Conservation (phyloP, 2,797 vertebrate genomes). For the Lithobates pipiens region DNA sequence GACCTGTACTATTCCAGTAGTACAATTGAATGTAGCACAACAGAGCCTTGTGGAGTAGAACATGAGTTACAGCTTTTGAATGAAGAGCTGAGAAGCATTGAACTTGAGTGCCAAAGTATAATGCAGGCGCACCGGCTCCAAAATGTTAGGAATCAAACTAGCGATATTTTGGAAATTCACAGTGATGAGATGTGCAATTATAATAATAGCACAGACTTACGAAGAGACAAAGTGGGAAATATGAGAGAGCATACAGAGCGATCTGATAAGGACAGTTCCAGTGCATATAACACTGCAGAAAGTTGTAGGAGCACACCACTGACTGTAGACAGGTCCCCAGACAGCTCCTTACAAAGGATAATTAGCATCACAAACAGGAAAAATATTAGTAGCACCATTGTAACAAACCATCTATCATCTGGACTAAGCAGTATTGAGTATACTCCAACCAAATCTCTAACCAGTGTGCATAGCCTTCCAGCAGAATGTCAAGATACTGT, state of each 20-base stretch:
- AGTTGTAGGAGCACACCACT: conserved; percentile 93
- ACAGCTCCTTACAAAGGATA: conserved; percentile 90
- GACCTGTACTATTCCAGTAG: conserved; percentile 92
- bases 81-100: conserved; percentile 93
- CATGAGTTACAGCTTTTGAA: conserved; percentile 93
- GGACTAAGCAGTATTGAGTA: conserved; percentile 73
- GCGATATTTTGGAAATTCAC: conserved; percentile 77
- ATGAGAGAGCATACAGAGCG: conserved; percentile 89
- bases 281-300: conserved; percentile 95
- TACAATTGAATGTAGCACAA: conserved; percentile 87
- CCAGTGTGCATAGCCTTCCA: conserved; percentile 76
- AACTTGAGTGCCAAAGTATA: conserved; percentile 96
- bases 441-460: conserved; percentile 75
- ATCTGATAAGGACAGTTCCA: conserved; percentile 97
- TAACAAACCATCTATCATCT: conserved; percentile 69
- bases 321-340: conserved; percentile 88
- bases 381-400: conserved; percentile 83
- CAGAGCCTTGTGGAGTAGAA: conserved; percentile 85
- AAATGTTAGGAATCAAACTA: conserved; percentile 81
- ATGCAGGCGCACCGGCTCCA: conserved; percentile 92
- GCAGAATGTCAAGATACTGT: conserved; percentile 74
- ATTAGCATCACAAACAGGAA: conserved; percentile 91
- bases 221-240: conserved; percentile 81
- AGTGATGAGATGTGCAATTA: conserved; percentile 78
- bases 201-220: conserved; percentile 75